Evolutionary conservation across 1,140 invertebrate species (phyloP), one percentile per base, ranked within the genome.

Genomic region (Capitella teleta): DNA sequence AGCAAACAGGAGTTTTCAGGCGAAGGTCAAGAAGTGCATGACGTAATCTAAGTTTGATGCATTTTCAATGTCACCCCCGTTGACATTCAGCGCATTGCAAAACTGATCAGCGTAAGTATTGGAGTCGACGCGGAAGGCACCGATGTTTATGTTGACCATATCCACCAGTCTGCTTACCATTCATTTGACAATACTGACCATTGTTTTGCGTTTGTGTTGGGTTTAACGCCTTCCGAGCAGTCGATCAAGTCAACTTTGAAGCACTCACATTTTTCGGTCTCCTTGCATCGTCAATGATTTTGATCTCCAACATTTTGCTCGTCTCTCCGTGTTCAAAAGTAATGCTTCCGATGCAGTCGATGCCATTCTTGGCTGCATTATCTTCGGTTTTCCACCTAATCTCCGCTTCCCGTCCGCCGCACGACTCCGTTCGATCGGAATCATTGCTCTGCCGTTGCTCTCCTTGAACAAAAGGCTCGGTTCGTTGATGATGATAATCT

Each of bases 111-210:
- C 66, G 75, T 78, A 82, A 0, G 78, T 77, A 41, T 76, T 71
- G 28, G 75, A 73, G 30, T 78, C 74, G 12, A 81, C 68, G 54
- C 72, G 53, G 36, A 82, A 58, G 2, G 72, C 68, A 52, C 81
- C 77, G 19, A 81, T 59, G 61, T 80, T 81, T 10, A 74, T 68
- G 51, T 76, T 78, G 1, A 78, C 79, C 61, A 79, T 63, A 23
- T 73, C 66, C 57, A 78, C 74, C 53, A 82, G 62, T 40, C 76
- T 67, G 51, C 72, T 73, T 53, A 81, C 71, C 23, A 82, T 73
- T 5, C 74, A 75, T 58, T 80, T 81, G 4, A 78, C 77, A 50
- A 82, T 80, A 1, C 80, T 82, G 16, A 82, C 70, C n/a, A 79
- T 78, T 19, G 76, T 76, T 56, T 75, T 72, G 40, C 73, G 76